Base-by-base conservation (phyloP, 2,797 vertebrate genomes). In the Leuciscus waleckii region DNA sequence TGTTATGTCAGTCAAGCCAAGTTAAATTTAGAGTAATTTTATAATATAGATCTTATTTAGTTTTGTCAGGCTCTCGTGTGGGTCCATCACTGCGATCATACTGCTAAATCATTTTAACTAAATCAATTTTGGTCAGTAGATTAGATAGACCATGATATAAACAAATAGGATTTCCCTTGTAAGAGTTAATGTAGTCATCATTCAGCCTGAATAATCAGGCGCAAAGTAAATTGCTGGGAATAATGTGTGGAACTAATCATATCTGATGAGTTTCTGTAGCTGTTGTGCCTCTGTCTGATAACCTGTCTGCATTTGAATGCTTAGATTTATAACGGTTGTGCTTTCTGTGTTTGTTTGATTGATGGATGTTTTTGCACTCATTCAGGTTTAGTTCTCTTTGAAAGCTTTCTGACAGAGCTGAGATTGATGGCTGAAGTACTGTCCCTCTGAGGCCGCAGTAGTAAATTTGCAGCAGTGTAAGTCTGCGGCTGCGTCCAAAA, bases 361-460 rank as follows among this genome's bases (percentile, higher is more conserved):
- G 71, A 80, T 74, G 54, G n/a, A 43, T 74, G 16, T 16, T n/a
- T 43, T 23, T 32, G 29, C 58, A 89, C 87, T 69, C 58, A 46
- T 75, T 77, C 23, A 46, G 41, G 16, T 69, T 37, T 77, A 87
- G 78, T 46, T 83, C 58, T 81, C 81, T 86, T 73, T 91, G 91
- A 91, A 92, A 85, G 83, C 88, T 85, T 81, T 89, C 79, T 43
- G 80, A 89, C 92, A 90, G 56, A 49, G 54, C 41, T 75, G 8
- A 29, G 93, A 94, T 93, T 92, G 91, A 94, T 92, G 90, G 71
- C 83, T 84, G 86, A 91, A 87, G 90, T 90, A 89, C 79, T 86
- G 89, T 85, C 84, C 90, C 87, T 32, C 82, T 86, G 88, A 91
- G 90, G 91, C 89, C 89, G 82, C 79, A 79, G 74, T 91, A 86